phyloP scores from a whole-genome alignment of 2,113 vertebrate species.

The Poeciliopsis retropinna region DNA sequence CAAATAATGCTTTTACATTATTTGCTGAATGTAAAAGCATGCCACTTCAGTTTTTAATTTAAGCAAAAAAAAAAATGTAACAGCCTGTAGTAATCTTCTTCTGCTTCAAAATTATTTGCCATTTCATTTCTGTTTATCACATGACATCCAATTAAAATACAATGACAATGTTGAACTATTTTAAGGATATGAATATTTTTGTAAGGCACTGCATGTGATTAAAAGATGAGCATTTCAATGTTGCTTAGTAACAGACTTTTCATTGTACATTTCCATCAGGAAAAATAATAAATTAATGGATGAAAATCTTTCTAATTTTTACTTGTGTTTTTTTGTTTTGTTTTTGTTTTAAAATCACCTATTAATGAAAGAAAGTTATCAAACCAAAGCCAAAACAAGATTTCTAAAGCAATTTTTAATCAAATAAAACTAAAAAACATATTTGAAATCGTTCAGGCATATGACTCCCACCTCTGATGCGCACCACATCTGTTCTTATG shows the following conservation, averaged over 20 bases:
- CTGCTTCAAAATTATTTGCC: background rate
- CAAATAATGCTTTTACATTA: background rate
- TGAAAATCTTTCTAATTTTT: background rate
- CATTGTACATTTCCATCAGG: background rate
- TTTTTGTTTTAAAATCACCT: background rate
- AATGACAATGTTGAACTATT: no score
- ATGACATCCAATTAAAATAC: no score
- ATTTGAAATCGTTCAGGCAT: no score
- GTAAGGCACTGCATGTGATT: slow-evolving; percentile 9
- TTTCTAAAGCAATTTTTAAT: no score
- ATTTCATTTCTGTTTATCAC: no score
- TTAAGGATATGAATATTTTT: background rate
- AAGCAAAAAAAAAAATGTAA: no score
- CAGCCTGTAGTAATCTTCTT: background rate
- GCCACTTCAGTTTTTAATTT: background rate
- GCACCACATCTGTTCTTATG: background rate
- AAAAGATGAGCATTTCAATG: background rate
- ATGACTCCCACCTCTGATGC: background rate
- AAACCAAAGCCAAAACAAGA: no score
- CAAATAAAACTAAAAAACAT: no score
- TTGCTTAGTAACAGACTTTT: slow-evolving; percentile 24
- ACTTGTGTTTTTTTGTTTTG: background rate
- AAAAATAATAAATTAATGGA: background rate
- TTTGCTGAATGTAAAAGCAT: background rate
- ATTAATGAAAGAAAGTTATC: background rate